Percentiles rank a stretch among this genome's conserved stretches.
Evolutionary conservation across 2,113 vertebrate species (phyloP).

Genomic region (Baryphthengus martii): DNA sequence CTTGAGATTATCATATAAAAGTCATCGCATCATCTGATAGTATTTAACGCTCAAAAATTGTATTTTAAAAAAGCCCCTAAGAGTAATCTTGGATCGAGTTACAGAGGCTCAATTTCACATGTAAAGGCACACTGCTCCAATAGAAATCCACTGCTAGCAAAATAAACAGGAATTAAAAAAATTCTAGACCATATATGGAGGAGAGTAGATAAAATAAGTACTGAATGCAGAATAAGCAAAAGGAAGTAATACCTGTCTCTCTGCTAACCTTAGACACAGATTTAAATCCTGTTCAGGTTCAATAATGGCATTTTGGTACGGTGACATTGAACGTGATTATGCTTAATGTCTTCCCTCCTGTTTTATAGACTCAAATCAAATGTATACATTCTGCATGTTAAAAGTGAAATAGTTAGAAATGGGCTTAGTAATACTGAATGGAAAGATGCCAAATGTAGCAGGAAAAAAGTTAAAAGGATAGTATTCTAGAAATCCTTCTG

Average conservation of each 20-base stretch:
- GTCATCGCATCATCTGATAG: background rate
- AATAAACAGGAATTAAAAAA: background rate
- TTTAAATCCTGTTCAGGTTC: background rate
- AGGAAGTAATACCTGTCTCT: background rate
- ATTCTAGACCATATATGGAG: background rate
- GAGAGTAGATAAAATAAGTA: background rate
- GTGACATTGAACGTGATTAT: fast-evolving
- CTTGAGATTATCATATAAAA: background rate
- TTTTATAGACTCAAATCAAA: background rate
- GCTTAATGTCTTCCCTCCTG: background rate
- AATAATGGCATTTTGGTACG: background rate
- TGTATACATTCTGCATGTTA: background rate
- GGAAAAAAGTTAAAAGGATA: background rate
- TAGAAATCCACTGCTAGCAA: background rate
- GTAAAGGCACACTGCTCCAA: background rate
- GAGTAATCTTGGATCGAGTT: background rate
- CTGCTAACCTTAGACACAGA: background rate
- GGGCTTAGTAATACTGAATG: background rate
- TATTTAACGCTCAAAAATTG: background rate
- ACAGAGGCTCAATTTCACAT: background rate
- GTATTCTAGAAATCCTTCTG: background rate
- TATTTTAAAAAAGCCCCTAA: background rate
- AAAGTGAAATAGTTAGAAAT: background rate
- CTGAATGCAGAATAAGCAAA: background rate
- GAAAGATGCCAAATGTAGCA: background rate